Evolutionary conservation across 2,113 vertebrate species (phyloP).

Genomic region (Leucosticte australis): DNA sequence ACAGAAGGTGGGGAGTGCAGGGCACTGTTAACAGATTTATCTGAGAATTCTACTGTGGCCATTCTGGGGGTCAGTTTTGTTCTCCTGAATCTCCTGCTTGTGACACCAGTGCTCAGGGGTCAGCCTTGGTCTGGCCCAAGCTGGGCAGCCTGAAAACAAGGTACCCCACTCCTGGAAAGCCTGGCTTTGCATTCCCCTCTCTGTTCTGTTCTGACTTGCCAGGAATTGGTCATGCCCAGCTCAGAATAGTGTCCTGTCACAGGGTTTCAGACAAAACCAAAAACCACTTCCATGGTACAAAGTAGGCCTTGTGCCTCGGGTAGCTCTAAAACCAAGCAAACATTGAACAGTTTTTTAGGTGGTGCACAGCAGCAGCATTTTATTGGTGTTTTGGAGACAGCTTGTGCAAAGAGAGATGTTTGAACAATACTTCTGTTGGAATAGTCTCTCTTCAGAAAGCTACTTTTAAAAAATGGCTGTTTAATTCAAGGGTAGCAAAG

Average conservation of each 20-base stretch:
- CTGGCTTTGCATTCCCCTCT: background rate
- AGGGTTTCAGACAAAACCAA: background rate
- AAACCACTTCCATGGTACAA: background rate
- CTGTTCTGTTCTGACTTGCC: background rate
- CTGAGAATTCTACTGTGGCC: background rate
- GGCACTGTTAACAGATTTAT: background rate
- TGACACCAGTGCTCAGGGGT: background rate
- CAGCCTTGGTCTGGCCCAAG: background rate
- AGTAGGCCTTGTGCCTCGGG: fast-evolving
- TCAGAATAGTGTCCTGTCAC: background rate
- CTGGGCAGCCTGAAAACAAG: background rate
- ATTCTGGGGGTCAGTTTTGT: background rate
- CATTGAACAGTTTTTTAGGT: background rate
- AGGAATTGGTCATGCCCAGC: background rate
- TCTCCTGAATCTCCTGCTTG: background rate
- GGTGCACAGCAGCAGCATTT: background rate
- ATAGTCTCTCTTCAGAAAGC: background rate
- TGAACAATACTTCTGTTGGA: background rate
- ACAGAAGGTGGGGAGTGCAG: background rate
- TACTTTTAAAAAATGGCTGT: background rate
- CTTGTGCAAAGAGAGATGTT: background rate
- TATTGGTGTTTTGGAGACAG: background rate
- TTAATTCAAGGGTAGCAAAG: background rate
- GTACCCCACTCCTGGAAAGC: background rate
- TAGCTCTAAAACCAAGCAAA: background rate